Evolutionary conservation across 2,113 vertebrate genomes (phyloP).

Genomic region (Uropsilus gracilis): DNA sequence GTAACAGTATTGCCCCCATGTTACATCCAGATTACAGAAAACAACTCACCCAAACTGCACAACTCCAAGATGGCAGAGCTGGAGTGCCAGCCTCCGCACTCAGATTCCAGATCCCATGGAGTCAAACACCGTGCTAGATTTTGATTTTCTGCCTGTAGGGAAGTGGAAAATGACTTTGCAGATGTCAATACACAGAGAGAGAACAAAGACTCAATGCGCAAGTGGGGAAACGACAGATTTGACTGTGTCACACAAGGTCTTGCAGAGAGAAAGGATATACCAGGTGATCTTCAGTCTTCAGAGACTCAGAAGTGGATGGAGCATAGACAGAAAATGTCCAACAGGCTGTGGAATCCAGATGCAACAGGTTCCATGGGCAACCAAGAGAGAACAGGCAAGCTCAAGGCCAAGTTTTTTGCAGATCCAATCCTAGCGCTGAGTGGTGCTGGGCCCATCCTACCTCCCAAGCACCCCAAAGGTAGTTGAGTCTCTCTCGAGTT

Average conservation of each 20-base stretch:
- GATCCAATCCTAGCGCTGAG: not conserved
- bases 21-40: not conserved
- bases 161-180: not conserved
- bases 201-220: not conserved
- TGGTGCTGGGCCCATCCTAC: not conserved
- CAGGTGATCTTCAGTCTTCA: not conserved
- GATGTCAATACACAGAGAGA: not conserved
- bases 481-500: not conserved
- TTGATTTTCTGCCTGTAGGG: not conserved
- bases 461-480: not conserved
- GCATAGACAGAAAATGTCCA: not conserved
- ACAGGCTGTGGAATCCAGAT: not conserved
- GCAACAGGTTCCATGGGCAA: not conserved
- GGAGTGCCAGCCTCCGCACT: not conserved
- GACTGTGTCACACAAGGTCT: not conserved
- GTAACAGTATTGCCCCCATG: not conserved
- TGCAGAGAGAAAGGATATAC: not conserved
- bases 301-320: not conserved
- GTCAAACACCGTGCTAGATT: not conserved
- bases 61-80: not conserved
- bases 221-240: not conserved
- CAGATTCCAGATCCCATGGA: not conserved
- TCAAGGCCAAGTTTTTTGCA: not conserved
- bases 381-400: not conserved
- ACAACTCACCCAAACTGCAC: not conserved